These are phyloP conservation scores for Pterostichus niger DNA, from an alignment of 2,888 invertebrate genomes.

Conservation along the genomic window DNA sequence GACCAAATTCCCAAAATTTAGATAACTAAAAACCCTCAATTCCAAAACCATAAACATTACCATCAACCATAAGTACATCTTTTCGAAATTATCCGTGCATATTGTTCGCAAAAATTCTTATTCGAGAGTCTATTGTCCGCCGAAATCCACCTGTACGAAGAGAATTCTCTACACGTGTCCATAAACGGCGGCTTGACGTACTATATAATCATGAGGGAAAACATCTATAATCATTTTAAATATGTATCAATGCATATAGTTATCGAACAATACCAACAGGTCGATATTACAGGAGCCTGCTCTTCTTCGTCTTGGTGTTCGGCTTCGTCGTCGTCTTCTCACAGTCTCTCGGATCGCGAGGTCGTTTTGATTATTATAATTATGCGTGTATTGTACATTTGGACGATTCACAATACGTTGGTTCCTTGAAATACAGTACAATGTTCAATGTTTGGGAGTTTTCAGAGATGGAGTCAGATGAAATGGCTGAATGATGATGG, in stretches of 20 bases:
- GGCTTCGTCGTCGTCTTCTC: not conserved
- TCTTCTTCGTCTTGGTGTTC: not conserved
- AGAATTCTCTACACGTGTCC: slow-evolving; percentile 46
- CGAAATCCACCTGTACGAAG: slow-evolving; percentile 29
- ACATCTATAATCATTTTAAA: slow-evolving; percentile 67
- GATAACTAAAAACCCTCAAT: slow-evolving; percentile 28
- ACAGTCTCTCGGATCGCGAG: slow-evolving; percentile 13
- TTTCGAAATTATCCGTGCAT: slow-evolving; percentile 13
- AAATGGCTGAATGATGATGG: not conserved
- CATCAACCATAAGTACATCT: slow-evolving; percentile 5
- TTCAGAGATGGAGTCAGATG: slow-evolving; percentile 18
- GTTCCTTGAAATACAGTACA: slow-evolving; percentile 42
- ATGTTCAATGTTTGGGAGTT: not conserved
- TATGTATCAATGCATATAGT: slow-evolving; percentile 68
- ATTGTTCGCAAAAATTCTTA: slow-evolving; percentile 32
- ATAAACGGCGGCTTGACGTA: slow-evolving; percentile 21
- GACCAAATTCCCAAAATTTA: slow-evolving; percentile 43
- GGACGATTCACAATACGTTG: slow-evolving; percentile 31
- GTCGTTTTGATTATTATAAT: slow-evolving; percentile 51
- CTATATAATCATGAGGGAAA: slow-evolving; percentile 42
- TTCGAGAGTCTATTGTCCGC: slow-evolving; percentile 22
- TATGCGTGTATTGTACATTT: slow-evolving; percentile 54
- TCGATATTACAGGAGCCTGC: not conserved
- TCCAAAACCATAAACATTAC: slow-evolving; percentile 12
- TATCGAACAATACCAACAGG: slow-evolving; percentile 61